Conservation (phyloP, 2,797 vertebrate genomes). For the Schizopygopsis pylzovi region DNA sequence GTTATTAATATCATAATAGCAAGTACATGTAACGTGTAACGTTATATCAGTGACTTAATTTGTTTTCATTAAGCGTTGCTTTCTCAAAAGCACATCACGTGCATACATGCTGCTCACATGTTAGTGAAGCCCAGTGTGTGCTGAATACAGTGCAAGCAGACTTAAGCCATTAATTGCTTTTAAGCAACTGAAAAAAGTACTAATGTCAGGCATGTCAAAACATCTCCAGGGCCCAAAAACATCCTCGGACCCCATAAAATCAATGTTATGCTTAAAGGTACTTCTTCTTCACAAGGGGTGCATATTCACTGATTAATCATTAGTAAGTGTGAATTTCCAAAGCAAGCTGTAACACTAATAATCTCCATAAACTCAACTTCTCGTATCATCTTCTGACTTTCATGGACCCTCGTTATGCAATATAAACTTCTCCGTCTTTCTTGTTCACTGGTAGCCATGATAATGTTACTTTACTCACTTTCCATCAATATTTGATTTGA, state of each 20-base stretch:
- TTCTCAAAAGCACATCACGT: neutral
- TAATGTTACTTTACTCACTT: neutral
- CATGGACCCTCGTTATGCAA: neutral
- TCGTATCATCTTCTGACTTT: neutral
- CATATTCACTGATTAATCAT: neutral
- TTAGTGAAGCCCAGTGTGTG: neutral
- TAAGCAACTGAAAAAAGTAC: neutral
- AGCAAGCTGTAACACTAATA: neutral
- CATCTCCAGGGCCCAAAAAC: neutral
- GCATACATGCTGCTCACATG: neutral
- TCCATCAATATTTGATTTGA: slow-evolving; percentile 6
- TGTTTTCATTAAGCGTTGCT: neutral
- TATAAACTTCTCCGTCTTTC: neutral
- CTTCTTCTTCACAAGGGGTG: slow-evolving; percentile 19
- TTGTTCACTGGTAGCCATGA: neutral
- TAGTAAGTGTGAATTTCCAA: neutral
- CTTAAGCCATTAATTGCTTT: neutral
- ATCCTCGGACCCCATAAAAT: neutral
- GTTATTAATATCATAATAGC: neutral
- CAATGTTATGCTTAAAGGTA: neutral
- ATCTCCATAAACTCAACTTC: neutral
- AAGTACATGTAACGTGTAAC: neutral
- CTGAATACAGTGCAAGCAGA: neutral
- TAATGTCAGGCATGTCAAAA: neutral
- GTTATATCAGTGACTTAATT: neutral